phyloP scores from a whole-genome alignment of 2,797 vertebrate species.

The Darevskia nairensis region DNA sequence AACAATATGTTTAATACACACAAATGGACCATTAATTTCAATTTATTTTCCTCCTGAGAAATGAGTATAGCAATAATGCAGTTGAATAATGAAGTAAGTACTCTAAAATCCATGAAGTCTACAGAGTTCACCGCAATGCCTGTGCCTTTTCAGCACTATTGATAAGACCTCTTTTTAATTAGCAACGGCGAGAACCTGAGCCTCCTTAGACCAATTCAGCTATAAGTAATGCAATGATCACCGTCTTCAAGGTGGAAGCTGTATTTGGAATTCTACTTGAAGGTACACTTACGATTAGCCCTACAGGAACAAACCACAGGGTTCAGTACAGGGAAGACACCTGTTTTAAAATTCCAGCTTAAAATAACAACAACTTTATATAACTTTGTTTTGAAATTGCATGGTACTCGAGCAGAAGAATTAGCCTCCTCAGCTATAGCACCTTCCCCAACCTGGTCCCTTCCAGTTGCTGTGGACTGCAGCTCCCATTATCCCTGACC shows the following conservation, averaged over 20 bases:
- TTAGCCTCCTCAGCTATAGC: no score
- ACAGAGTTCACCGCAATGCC: slow-evolving; percentile 38
- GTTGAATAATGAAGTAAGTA: not conserved
- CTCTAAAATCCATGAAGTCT: not conserved
- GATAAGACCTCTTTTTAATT: slow-evolving; percentile 49
- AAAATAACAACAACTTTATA: no score
- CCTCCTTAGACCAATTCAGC: not conserved
- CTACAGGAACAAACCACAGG: not conserved
- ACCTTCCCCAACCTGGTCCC: no score
- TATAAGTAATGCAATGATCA: not conserved
- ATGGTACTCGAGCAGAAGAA: not conserved
- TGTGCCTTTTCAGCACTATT: slow-evolving; percentile 55
- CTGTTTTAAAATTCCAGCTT: not conserved
- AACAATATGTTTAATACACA: slow-evolving; percentile 61
- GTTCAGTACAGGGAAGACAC: not conserved
- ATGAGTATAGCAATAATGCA: slow-evolving; percentile 61
- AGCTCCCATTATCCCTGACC: no score
- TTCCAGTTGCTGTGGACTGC: no score
- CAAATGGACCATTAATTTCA: slow-evolving; percentile 66
- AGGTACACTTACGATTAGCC: not conserved
- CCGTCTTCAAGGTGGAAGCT: not conserved
- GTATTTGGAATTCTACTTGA: not conserved
- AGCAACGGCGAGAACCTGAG: slow-evolving; percentile 33
- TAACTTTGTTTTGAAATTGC: not conserved
- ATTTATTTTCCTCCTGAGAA: slow-evolving; percentile 60